These are phyloP conservation scores for Odocoileus hemionus DNA, from an alignment of 2,113 vertebrate genomes.

Conservation along the genomic window DNA sequence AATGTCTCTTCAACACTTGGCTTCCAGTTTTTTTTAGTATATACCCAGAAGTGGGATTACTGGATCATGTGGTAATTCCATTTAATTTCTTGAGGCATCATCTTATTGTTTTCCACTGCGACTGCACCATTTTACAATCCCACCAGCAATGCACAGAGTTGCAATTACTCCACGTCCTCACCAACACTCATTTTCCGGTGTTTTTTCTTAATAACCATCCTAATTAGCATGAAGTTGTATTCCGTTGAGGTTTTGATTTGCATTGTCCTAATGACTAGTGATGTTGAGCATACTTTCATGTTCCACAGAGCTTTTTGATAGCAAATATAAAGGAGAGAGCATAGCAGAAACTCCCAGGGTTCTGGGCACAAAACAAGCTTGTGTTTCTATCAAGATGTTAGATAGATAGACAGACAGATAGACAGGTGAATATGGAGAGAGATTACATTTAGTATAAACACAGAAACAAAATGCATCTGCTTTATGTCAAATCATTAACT, in stretches of 20 bases:
- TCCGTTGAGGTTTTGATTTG: background rate
- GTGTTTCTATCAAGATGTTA: background rate
- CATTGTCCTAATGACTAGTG: background rate
- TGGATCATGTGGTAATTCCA: background rate
- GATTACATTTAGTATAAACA: background rate
- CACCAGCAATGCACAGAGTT: background rate
- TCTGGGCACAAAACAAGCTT: background rate
- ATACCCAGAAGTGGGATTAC: background rate
- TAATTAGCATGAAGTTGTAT: background rate
- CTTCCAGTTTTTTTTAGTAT: background rate
- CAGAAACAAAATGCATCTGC: background rate
- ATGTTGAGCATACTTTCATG: background rate
- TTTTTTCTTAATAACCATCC: background rate
- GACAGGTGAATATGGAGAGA: background rate
- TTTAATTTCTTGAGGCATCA: background rate
- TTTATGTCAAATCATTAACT: background rate
- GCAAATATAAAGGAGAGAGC: background rate
- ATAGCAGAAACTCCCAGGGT: background rate
- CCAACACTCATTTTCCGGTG: background rate
- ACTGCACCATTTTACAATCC: background rate
- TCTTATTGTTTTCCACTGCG: background rate
- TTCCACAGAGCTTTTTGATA: background rate
- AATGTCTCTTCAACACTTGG: background rate
- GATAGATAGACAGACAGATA: background rate
- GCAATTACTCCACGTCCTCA: background rate